Percentiles rank a stretch among this genome's conserved stretches.
These are phyloP conservation scores for Amphiprion percula DNA, from an alignment of 2,113 vertebrate species.

Conservation along the genomic window DNA sequence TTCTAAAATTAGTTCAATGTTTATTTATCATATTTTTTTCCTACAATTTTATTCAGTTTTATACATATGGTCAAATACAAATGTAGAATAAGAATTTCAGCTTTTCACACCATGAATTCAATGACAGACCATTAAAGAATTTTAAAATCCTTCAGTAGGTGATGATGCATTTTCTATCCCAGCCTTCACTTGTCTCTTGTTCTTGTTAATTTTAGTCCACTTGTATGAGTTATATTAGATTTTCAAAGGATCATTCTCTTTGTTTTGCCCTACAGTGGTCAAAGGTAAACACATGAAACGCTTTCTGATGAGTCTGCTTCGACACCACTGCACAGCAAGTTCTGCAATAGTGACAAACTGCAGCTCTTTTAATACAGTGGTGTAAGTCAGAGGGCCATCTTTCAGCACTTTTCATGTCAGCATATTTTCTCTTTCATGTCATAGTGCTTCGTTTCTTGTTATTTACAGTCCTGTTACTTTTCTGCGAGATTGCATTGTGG, in stretches of 20 bases:
- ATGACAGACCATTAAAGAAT: too few relatives aligned
- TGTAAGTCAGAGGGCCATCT: constrained; percentile 83
- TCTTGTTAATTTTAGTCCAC: neutral
- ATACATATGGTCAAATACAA: neutral
- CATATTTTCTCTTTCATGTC: constrained; percentile 53
- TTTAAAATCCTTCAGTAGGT: neutral
- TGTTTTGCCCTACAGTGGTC: constrained; percentile 80
- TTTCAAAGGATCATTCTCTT: constrained; percentile 81
- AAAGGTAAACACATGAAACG: constrained; percentile 84
- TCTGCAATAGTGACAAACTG: constrained; percentile 91
- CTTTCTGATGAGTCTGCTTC: constrained; percentile 87
- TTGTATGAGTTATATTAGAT: constrained; percentile 81
- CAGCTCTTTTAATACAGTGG: constrained; percentile 87
- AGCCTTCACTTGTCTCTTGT: neutral
- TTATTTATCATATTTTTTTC: too few relatives aligned
- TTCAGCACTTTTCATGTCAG: constrained; percentile 82
- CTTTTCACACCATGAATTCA: too few relatives aligned
- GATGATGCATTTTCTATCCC: neutral
- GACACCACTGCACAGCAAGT: constrained; percentile 85
- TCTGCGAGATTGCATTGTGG: constrained; percentile 45
- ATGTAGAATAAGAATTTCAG: neutral
- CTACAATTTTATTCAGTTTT: neutral
- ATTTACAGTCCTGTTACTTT: constrained; percentile 51
- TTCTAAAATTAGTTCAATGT: neutral
- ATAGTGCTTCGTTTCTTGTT: constrained; percentile 47